phyloP scores from a whole-genome alignment of 2,888 invertebrate species.

The Tetramorium bicarinatum region DNA sequence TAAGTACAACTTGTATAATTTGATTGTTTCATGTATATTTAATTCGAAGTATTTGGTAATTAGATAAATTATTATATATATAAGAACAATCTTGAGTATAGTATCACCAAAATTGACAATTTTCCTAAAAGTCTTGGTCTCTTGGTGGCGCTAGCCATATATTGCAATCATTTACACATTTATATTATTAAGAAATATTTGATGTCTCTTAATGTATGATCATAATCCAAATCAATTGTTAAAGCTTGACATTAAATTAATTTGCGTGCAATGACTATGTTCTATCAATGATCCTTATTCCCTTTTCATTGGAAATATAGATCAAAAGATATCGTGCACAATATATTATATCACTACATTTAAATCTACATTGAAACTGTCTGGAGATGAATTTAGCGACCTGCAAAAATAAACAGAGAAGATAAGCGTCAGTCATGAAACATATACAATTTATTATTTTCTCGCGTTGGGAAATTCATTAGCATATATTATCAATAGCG shows the following conservation, averaged over 20 bases:
- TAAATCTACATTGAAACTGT: slow-evolving; percentile 84
- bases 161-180: not conserved
- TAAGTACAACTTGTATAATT: not conserved
- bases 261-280: not conserved
- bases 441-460: not conserved
- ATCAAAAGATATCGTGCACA: slow-evolving; percentile 64
- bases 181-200: not conserved
- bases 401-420: slow-evolving; percentile 79
- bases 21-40: not conserved
- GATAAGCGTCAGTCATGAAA: not conserved
- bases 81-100: slow-evolving; percentile 1
- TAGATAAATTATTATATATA: slow-evolving; percentile 2
- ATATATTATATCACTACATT: slow-evolving; percentile 81
- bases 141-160: not conserved
- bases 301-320: slow-evolving; percentile 67
- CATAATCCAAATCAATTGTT: not conserved
- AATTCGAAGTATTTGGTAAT: not conserved
- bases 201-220: not conserved
- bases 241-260: not conserved
- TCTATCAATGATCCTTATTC: not conserved
- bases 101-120: not conserved
- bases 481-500: not conserved
- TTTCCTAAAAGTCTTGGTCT: not conserved
- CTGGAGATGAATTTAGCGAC: slow-evolving; percentile 84
- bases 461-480: not conserved